Evolutionary conservation across 2,888 invertebrate species (phyloP).

Genomic region (Pterostichus madidus): DNA sequence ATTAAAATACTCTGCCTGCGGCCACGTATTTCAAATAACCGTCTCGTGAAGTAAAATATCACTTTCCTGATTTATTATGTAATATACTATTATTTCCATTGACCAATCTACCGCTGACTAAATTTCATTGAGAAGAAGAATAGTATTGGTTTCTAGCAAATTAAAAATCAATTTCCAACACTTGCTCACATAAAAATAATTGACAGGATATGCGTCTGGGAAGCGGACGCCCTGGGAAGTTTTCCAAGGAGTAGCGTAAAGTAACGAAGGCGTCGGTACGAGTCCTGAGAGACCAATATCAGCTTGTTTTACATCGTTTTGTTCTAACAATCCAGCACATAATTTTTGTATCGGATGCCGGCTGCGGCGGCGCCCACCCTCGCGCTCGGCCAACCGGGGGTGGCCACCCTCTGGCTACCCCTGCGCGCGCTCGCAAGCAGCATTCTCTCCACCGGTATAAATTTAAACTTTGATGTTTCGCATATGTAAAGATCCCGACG

Average conservation of each 20-base stretch:
- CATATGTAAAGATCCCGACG: slow-evolving; percentile 67
- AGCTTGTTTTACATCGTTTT: slow-evolving; percentile 79
- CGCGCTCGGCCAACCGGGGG: slow-evolving; percentile 1
- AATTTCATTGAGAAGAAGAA: too few relatives aligned
- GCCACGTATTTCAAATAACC: too few relatives aligned
- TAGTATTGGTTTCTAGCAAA: too few relatives aligned
- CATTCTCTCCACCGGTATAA: slow-evolving; percentile 68
- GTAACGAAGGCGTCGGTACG: slow-evolving; percentile 70
- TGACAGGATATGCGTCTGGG: background rate
- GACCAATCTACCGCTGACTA: too few relatives aligned
- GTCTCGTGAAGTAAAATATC: too few relatives aligned
- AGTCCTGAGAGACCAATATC: slow-evolving; percentile 76
- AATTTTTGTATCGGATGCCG: slow-evolving; percentile 67
- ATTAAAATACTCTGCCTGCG: too few relatives aligned
- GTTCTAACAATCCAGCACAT: slow-evolving; percentile 77
- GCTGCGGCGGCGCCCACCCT: slow-evolving; percentile 42
- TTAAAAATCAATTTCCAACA: too few relatives aligned
- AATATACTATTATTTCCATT: too few relatives aligned
- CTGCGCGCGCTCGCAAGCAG: slow-evolving; percentile 41
- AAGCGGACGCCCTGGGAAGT: background rate
- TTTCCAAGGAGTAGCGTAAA: slow-evolving; percentile 24
- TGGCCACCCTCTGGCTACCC: slow-evolving; percentile 62
- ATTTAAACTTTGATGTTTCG: slow-evolving; percentile 69
- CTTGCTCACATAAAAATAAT: background rate
- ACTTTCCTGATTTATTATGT: too few relatives aligned